phyloP scores from a whole-genome alignment of 2,797 vertebrate species.

The Trematomus bernacchii region DNA sequence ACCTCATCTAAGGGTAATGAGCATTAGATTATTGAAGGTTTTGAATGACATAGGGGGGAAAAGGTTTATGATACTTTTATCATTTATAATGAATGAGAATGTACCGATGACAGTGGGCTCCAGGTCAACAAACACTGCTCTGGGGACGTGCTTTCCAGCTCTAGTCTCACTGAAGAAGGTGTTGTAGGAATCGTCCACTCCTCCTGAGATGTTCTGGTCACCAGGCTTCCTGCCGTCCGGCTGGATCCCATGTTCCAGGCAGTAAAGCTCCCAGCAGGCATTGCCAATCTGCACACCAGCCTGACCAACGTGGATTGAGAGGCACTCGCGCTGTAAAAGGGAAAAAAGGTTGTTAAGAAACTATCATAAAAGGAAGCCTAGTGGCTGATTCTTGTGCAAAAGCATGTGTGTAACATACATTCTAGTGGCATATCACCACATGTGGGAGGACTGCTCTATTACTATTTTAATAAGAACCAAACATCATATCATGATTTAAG shows the following conservation, averaged over 20 bases:
- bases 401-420: too few species aligned
- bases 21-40: too few species aligned
- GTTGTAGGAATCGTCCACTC: conserved; percentile 73
- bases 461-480: too few species aligned
- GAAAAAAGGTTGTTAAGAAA: neutral
- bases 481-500: too few species aligned
- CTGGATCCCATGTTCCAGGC: conserved; percentile 47
- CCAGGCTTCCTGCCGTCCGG: conserved; percentile 76
- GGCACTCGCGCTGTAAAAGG: conserved; percentile 66
- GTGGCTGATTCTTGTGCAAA: neutral
- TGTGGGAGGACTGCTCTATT: too few species aligned
- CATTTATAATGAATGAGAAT: neutral
- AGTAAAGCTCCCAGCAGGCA: conserved; percentile 74
- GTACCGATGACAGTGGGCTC: conserved; percentile 75
- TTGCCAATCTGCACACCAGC: conserved; percentile 78
- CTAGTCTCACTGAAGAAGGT: conserved; percentile 78
- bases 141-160: conserved; percentile 73
- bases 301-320: conserved; percentile 72
- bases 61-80: too few species aligned
- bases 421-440: too few species aligned
- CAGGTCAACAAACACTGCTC: conserved; percentile 65
- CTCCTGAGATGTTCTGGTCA: conserved; percentile 52
- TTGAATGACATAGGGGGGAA: too few species aligned
- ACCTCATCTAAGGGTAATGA: too few species aligned
- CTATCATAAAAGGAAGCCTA: neutral